Percentiles rank a stretch among this genome's conserved stretches.
phyloP scores from a whole-genome alignment of 2,113 vertebrate genomes.

The Nothocercus nigrocapillus region DNA sequence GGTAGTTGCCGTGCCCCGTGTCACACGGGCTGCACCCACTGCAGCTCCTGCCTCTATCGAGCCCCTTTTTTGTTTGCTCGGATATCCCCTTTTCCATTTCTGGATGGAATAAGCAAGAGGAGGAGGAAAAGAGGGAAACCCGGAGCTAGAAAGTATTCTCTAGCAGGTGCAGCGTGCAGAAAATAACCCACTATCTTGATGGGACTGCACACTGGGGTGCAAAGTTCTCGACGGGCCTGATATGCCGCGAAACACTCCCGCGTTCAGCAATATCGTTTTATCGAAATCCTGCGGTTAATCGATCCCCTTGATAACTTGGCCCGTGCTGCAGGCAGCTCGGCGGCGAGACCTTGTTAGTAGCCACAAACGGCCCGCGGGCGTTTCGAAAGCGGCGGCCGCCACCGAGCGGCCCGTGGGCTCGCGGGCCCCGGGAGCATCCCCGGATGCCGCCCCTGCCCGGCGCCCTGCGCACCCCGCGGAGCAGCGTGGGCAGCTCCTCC shows the following conservation, averaged over 20 bases:
- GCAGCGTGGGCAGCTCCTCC: too few species aligned
- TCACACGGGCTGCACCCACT: neutral
- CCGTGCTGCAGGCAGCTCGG: neutral
- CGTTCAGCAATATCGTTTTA: neutral
- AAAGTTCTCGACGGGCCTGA: neutral
- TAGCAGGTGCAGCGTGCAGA: slow-evolving; percentile 6
- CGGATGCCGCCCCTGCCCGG: neutral
- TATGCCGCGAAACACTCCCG: neutral
- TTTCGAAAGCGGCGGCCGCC: neutral
- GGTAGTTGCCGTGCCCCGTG: neutral
- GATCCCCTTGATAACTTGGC: too few species aligned
- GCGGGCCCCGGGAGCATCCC: too few species aligned
- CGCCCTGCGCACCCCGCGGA: neutral
- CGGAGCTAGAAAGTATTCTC: neutral
- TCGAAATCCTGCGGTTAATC: too few species aligned
- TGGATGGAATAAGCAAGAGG: too few species aligned
- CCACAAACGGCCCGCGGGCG: neutral
- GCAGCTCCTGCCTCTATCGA: too few species aligned
- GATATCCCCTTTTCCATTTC: neutral
- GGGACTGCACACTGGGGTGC: neutral
- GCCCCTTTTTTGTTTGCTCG: neutral
- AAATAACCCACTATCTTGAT: neutral
- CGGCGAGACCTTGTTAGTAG: neutral
- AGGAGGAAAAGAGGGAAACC: neutral
- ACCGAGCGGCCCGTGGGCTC: neutral